Conservation (phyloP, 2,113 vertebrate genomes). For the Atractosteus spatula region DNA sequence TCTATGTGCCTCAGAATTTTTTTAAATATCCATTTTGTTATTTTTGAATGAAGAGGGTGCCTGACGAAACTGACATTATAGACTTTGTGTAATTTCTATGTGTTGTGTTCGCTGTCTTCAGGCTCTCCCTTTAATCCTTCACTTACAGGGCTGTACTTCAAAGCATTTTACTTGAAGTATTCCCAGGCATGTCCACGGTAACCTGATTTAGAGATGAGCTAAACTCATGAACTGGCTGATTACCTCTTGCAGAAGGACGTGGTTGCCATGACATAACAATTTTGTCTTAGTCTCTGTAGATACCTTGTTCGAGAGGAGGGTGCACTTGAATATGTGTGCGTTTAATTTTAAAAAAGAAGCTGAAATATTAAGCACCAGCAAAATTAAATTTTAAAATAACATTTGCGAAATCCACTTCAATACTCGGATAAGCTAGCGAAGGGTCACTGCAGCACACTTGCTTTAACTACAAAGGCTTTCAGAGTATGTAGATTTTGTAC, state of each 20-base stretch:
- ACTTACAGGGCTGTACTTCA: not conserved
- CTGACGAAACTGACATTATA: not conserved
- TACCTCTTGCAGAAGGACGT: not conserved
- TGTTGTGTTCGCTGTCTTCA: not conserved
- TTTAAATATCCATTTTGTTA: too few relatives aligned
- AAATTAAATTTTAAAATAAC: slow-evolving; percentile 2
- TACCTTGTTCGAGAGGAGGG: not conserved
- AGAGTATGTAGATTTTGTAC: slow-evolving; percentile 41
- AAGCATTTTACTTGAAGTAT: not conserved
- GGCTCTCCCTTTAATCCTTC: not conserved
- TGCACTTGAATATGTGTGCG: not conserved
- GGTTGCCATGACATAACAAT: slow-evolving; percentile 2
- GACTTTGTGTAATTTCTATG: not conserved
- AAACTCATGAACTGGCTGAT: not conserved
- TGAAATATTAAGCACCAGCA: too few relatives aligned
- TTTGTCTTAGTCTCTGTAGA: not conserved
- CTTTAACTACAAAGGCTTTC: slow-evolving; percentile 9
- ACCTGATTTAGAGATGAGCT: not conserved
- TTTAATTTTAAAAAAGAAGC: not conserved
- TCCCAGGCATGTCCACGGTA: not conserved
- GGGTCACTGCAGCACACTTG: slow-evolving; percentile 12
- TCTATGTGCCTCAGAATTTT: too few relatives aligned
- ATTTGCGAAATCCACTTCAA: not conserved
- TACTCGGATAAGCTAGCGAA: not conserved
- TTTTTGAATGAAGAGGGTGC: not conserved